Evolutionary conservation across 2,888 invertebrate species (phyloP).

Genomic region (Caenorhabditis sp.): DNA sequence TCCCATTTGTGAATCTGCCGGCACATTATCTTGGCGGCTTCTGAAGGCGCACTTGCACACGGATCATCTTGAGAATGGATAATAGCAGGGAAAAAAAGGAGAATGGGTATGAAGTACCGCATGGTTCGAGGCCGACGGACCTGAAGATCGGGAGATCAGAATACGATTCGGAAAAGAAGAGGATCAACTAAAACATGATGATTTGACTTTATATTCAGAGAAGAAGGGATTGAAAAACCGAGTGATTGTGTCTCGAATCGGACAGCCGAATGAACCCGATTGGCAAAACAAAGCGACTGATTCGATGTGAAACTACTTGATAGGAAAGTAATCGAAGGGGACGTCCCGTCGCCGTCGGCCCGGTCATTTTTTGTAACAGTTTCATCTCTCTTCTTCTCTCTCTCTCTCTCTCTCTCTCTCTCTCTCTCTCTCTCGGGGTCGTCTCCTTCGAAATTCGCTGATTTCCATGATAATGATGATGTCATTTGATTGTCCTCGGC

Average conservation of each 20-base stretch:
- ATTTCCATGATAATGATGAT: conserved; percentile 41
- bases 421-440: no score
- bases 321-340: conserved; percentile 12
- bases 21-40: conserved; percentile 72
- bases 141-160: conserved; percentile 31
- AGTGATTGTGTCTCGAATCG: no score
- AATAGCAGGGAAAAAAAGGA: conserved; percentile 1
- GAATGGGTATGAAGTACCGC: conserved; percentile 12
- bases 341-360: not conserved
- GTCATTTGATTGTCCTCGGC: conserved; percentile 8
- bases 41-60: conserved; percentile 72
- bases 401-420: conserved; percentile 1
- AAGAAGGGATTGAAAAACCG: not conserved
- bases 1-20: conserved; percentile 76
- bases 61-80: conserved; percentile 54
- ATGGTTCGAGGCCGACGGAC: conserved; percentile 34
- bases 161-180: not conserved
- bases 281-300: conserved; percentile 10
- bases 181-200: not conserved
- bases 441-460: conserved; percentile 44
- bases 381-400: conserved; percentile 19
- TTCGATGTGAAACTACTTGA: no score
- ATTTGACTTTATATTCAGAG: not conserved
- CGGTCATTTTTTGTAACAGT: conserved; percentile 51
- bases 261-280: no score